Percentiles rank a stretch among this genome's conserved stretches.
These are phyloP conservation scores for Drosophila equinoxialis DNA, from an alignment of 1,140 invertebrate species.

Conservation along the genomic window DNA sequence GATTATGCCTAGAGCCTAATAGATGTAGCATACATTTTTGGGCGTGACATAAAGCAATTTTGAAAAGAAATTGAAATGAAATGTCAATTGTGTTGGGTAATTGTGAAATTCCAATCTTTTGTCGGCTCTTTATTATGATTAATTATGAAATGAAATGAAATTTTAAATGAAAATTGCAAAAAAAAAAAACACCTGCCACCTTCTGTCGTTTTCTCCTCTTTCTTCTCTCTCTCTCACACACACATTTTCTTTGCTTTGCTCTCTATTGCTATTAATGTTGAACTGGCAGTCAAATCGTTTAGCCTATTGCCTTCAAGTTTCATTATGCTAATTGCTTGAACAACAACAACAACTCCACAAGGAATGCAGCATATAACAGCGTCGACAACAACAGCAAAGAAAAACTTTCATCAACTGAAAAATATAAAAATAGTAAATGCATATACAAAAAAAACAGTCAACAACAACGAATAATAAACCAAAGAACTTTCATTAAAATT, in stretches of 20 bases:
- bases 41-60: conserved; percentile 48
- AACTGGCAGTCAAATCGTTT: neutral
- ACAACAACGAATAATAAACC: conserved; percentile 39
- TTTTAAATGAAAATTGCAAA: neutral
- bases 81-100: conserved; percentile 27
- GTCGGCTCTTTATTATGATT: conserved; percentile 28
- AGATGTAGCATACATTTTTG: conserved; percentile 30
- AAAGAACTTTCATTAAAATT: conserved; percentile 78
- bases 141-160: neutral
- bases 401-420: conserved; percentile 15
- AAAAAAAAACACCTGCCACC: neutral
- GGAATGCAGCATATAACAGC: conserved; percentile 40
- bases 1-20: conserved; percentile 51
- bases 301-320: conserved; percentile 24
- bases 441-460: neutral
- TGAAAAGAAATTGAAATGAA: conserved; percentile 38
- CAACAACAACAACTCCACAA: conserved; percentile 52
- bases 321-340: conserved; percentile 58
- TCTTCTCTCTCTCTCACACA: neutral
- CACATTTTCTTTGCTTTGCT: neutral
- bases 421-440: conserved; percentile 1
- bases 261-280: neutral
- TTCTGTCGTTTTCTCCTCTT: neutral
- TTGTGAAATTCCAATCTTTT: conserved; percentile 30
- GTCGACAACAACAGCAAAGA: too few species aligned